A percentile compares a stretch with the other conserved stretches of the same genome.
These are phyloP conservation scores for Squalus acanthias DNA, from an alignment of 2,797 vertebrate species.

Conservation along the genomic window DNA sequence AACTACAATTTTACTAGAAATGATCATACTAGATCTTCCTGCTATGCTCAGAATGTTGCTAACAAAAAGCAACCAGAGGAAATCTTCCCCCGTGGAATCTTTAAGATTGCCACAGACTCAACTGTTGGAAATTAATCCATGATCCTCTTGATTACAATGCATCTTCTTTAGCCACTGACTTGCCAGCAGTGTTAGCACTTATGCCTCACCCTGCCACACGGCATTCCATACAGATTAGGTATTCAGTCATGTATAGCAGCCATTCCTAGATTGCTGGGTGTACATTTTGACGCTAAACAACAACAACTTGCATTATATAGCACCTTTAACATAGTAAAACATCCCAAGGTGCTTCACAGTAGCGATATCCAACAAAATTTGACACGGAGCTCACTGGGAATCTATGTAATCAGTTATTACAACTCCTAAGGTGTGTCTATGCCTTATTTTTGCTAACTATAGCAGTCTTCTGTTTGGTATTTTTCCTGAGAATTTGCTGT, in stretches of 20 bases:
- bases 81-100: neutral
- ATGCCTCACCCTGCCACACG: neutral
- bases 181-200: neutral
- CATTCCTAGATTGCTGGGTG: neutral
- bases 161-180: neutral
- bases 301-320: no score
- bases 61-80: neutral
- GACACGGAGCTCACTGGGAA: neutral
- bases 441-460: neutral
- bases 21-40: neutral
- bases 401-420: neutral
- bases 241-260: neutral
- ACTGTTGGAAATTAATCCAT: neutral
- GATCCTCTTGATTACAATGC: neutral
- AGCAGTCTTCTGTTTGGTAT: neutral
- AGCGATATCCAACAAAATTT: neutral
- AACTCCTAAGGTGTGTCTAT: neutral
- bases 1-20: neutral
- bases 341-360: neutral
- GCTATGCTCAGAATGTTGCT: neutral
- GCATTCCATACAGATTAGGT: neutral
- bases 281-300: no score
- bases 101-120: neutral
- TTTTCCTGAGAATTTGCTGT: neutral
- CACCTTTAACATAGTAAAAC: neutral